Base-by-base conservation (phyloP, 2,888 invertebrate species). In the Nomada lathburiana region DNA sequence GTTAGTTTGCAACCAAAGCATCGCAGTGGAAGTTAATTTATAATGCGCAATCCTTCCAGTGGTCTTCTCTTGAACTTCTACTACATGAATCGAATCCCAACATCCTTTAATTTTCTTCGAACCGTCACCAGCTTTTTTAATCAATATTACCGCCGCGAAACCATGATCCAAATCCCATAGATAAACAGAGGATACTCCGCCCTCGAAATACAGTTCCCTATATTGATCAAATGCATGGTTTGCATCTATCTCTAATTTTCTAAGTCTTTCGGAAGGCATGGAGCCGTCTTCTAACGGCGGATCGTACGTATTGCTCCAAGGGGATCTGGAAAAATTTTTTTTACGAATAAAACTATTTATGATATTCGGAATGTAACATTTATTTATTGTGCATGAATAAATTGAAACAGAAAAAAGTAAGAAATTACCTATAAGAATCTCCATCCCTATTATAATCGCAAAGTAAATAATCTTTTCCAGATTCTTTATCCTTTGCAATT, bases 361-460 rank as follows among this genome's bases (percentile, higher is more conserved):
- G 23, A 23, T 53, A 20, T 20, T 18, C 2, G 26, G 16, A 23
- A 44, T 55, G n/a, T 11, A 4, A 23, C 57, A 73, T n/a, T 23
- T 26, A 57, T 52, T 29, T 59, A 26, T 7, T 16, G 11, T 16
- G 4, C 23, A 62, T 2, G 23, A 72, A 11, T 60, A 20, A 29
- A 74, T 59, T 2, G 10, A 29, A 60, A 44, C 23, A 53, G 13
- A 29, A 4, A 47, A 65, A 2, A 26, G 36, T 20, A 44, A 16
- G 7, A 59, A 26, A 16, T 72, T 71, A 89, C 88, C 88, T 88
- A 50, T 89, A 89, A 1, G 99, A 99, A 94, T 99, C 99, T 29
- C 99, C 99, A 94, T 99, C 99, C 89, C 99, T 96, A 94, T 99
- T 99, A 94, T 99, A 99, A 95, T 99, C 99, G 94, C 99, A 99